Evolutionary conservation across 2,113 vertebrate species (phyloP), one percentile per base, ranked within the genome.

Genomic region (Mus pahari): DNA sequence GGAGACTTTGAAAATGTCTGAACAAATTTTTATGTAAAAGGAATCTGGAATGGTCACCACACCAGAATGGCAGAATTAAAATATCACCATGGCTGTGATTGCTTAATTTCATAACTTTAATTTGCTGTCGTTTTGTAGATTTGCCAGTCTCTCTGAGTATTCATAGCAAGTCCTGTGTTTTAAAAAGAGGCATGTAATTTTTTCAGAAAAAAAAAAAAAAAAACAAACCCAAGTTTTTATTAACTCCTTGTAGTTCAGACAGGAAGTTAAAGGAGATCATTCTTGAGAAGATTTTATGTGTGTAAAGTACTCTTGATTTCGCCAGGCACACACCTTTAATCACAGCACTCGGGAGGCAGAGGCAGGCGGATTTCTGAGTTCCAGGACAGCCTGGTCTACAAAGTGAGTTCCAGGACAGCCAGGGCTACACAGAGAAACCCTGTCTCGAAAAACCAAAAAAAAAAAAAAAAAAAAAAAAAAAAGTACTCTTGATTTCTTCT

Each of bases 51-150:
- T 96, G 94, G 96, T 93, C 94, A 96, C 94, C 86, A 70, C 14
- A 90, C 68, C 92, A 97, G 97, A 98, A 97, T 92, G 95, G 81
- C 90, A 96, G 87, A 97, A 97, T 97, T 97, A 96, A 98, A 96
- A 97, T 96, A 96, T 8, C 90, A 94, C 68, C 84, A 64, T 93
- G 92, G 71, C 88, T 98, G 95, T 93, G 96, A 93, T 82, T 60
- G 92, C 95, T 95, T 97, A 70, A 97, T 97, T 96, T 97, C 94
- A 68, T 92, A 86, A 97, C 39, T 97, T 97, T 92, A 96, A 96
- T 96, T 96, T 95, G 87, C 95, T 90, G 71, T 96, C 79, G 90
- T 94, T 97, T 95, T 96, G 94, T 96, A 94, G 90, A 96, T 93
- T 92, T 97, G 96, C 97, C 96, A 97, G 66, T 96, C 90, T 96